A percentile compares a stretch with the other conserved stretches of the same genome.
phyloP scores from a whole-genome alignment of 2,113 vertebrate species.

The Rissa tridactyla region DNA sequence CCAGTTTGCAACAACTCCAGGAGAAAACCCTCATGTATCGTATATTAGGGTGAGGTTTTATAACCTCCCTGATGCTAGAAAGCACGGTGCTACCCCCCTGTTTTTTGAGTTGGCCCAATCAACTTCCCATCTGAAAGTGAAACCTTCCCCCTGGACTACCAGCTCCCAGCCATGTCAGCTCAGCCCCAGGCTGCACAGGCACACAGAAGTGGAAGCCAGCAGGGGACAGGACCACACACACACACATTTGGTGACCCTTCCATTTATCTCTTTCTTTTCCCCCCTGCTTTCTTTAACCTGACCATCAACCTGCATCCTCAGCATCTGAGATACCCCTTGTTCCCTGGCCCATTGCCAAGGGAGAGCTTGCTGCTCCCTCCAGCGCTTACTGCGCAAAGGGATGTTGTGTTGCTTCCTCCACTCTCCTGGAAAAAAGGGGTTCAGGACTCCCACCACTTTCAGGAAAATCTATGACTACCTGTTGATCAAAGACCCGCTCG shows the following conservation, averaged over 20 bases:
- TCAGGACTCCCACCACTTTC: neutral
- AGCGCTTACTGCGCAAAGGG: fast-evolving
- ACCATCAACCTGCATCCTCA: neutral
- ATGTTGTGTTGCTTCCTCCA: neutral
- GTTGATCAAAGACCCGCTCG: neutral
- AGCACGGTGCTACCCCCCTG: neutral
- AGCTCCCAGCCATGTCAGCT: neutral
- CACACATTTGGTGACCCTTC: neutral
- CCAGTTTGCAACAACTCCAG: neutral
- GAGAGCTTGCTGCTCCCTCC: neutral
- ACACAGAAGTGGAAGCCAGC: neutral
- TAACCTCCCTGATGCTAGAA: neutral
- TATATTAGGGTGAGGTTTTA: neutral
- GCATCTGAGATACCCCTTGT: neutral
- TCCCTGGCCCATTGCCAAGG: neutral
- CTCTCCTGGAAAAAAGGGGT: neutral
- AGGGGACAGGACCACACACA: neutral
- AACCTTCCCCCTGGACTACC: neutral
- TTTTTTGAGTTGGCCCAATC: neutral
- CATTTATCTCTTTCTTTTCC: too few species aligned
- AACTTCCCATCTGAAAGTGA: neutral
- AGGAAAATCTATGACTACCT: neutral
- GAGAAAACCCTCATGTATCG: neutral
- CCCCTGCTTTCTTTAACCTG: neutral
- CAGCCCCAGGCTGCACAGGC: neutral